Evolutionary conservation across 2,113 vertebrate genomes (phyloP).

Genomic region (Recurvirostra avosetta): DNA sequence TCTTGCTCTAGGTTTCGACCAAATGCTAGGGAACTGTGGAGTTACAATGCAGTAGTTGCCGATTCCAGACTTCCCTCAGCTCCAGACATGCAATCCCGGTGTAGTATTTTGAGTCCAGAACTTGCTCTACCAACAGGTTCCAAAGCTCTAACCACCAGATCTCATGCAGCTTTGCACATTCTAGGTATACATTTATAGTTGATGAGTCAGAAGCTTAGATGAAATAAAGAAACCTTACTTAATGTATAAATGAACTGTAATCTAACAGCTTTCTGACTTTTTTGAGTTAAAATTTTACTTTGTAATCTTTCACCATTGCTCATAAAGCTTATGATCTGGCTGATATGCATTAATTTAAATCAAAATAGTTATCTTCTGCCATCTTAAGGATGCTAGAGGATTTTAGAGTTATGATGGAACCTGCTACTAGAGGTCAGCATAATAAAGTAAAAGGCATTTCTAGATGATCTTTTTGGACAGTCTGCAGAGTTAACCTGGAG

Average conservation of each 20-base stretch:
- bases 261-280: background rate
- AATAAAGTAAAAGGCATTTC: background rate
- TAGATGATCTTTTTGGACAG: background rate
- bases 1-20: constrained; percentile 84
- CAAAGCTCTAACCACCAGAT: constrained; percentile 92
- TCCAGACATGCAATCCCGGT: constrained; percentile 89
- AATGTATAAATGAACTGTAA: background rate
- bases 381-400: background rate
- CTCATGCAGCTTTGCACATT: constrained; percentile 96
- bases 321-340: background rate
- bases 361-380: background rate
- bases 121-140: constrained; percentile 92
- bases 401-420: background rate
- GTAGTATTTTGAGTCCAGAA: constrained; percentile 94
- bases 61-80: constrained; percentile 91
- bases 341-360: background rate
- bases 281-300: background rate
- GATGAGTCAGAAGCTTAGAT: background rate
- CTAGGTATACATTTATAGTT: constrained; percentile 79
- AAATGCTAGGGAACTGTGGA: constrained; percentile 89
- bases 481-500: background rate
- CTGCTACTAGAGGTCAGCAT: background rate
- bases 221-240: background rate
- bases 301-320: background rate
- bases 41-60: constrained; percentile 96